Percentiles rank a stretch among this genome's conserved stretches.
Evolutionary conservation across 2,888 invertebrate genomes (phyloP).

Genomic region (Dermolepida albohirtum): DNA sequence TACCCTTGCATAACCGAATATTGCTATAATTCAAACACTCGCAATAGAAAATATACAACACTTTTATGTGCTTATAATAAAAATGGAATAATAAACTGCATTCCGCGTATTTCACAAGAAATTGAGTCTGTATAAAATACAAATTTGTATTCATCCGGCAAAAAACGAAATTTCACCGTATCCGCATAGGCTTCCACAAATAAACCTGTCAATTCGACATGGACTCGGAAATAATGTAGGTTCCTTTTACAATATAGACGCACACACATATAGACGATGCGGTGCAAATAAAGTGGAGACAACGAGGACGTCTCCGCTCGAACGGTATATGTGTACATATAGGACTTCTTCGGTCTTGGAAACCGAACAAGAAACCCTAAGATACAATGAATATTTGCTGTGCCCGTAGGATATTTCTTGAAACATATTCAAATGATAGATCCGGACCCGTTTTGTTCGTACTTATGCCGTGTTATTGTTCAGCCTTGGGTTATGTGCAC

Average conservation of each 20-base stretch:
- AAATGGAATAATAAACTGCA: slow-evolving; percentile 1
- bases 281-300: slow-evolving; percentile 15
- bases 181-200: slow-evolving; percentile 4
- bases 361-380: slow-evolving; percentile 23
- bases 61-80: not conserved
- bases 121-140: not conserved
- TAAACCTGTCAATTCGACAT: slow-evolving; percentile 5
- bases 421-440: slow-evolving; percentile 47
- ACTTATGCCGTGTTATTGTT: slow-evolving; percentile 47
- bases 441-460: slow-evolving; percentile 46
- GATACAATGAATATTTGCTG: slow-evolving; percentile 44
- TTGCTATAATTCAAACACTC: no score
- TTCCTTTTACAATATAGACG: slow-evolving; percentile 13
- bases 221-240: slow-evolving; percentile 8
- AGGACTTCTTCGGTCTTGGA: slow-evolving; percentile 18
- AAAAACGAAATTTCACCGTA: not conserved
- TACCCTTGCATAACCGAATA: no score
- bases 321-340: slow-evolving; percentile 2
- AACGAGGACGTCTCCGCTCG: slow-evolving; percentile 7
- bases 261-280: not conserved
- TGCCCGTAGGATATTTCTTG: slow-evolving; percentile 42
- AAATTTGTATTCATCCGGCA: not conserved
- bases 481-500: slow-evolving; percentile 49
- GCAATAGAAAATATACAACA: no score
- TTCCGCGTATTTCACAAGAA: not conserved